phyloP scores from a whole-genome alignment of 1,140 invertebrate genomes.

The Limonius californicus region DNA sequence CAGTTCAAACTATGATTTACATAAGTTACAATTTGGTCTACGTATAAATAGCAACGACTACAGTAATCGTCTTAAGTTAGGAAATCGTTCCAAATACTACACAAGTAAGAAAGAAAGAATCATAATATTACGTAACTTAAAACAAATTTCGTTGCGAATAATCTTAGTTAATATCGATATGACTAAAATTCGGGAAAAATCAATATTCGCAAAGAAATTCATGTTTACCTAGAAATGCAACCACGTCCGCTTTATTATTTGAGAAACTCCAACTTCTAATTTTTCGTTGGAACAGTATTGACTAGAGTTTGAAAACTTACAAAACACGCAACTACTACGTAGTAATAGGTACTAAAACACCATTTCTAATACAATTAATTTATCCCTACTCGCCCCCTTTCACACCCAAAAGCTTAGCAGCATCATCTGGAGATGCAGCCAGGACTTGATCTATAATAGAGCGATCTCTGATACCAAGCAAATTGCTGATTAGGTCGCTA shows the following conservation, averaged over 20 bases:
- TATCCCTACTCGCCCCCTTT: constrained; percentile 50
- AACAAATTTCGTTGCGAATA: not conserved
- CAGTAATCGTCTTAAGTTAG: not conserved
- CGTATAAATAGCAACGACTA: constrained; percentile 2
- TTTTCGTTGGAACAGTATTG: not conserved
- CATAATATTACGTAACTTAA: not conserved
- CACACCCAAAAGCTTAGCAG: constrained; percentile 81
- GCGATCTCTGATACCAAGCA: constrained; percentile 81
- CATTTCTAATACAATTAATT: not conserved
- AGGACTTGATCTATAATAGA: constrained; percentile 84
- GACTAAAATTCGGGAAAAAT: not conserved
- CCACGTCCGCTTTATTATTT: no score
- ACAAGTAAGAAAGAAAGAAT: not conserved
- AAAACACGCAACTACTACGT: no score
- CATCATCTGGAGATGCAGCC: constrained; percentile 76
- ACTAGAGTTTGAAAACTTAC: not conserved
- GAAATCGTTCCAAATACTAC: not conserved
- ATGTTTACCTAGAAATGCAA: no score
- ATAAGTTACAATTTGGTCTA: not conserved
- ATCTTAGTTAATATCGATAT: not conserved
- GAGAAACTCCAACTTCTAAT: not conserved
- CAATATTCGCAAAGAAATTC: not conserved
- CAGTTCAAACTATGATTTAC: not conserved
- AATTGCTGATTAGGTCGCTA: constrained; percentile 78
- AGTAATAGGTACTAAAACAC: not conserved